Evolutionary conservation across 2,888 invertebrate species (phyloP), one percentile per base, ranked within the genome.

Genomic region (Hemistola chrysoprasaria): DNA sequence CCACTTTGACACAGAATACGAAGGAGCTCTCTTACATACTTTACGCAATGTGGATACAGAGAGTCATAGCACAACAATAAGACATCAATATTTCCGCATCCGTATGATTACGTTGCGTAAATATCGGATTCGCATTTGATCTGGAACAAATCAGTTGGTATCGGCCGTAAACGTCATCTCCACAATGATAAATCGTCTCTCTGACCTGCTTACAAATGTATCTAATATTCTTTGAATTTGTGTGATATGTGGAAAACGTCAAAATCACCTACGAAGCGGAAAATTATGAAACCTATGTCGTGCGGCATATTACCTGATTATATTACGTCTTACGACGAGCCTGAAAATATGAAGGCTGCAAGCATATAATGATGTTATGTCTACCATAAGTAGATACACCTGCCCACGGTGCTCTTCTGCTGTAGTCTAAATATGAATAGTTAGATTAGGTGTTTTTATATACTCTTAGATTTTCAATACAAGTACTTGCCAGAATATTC

Each of bases 141-240:
- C 67, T 70, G 66, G 64, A 76, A 73, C 78, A 76, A 78, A 78
- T 78, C 75, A 72, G 71, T 71, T 50, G 65, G 56, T 68, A 74
- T 74, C 68, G 69, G 60, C 62, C 59, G 60, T 74, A 73, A 76
- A 71, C 67, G 76, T 76, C 75, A 67, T 75, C 62, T 67, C 59
- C 65, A 57, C 59, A 51, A 72, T 78, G 78, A 79, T 76, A 72
- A 71, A 78, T 78, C 56, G 70, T 53, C 63, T 46, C 47, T 66
- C 59, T 76, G 78, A 74, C 75, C 76, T 62, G 71, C 62, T 75
- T 76, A 65, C 67, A 60, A 66, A 69, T 71, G 62, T 63, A 59
- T 51, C 57, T 55, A 58, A 64, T 61, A 45, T 47, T 55, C 11
- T 50, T 42, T 42, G 47, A 38, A 59, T 53, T 53, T 4, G 16